Evolutionary conservation across 1,140 invertebrate genomes (phyloP).

Genomic region (Diplogasteroides magnus): DNA sequence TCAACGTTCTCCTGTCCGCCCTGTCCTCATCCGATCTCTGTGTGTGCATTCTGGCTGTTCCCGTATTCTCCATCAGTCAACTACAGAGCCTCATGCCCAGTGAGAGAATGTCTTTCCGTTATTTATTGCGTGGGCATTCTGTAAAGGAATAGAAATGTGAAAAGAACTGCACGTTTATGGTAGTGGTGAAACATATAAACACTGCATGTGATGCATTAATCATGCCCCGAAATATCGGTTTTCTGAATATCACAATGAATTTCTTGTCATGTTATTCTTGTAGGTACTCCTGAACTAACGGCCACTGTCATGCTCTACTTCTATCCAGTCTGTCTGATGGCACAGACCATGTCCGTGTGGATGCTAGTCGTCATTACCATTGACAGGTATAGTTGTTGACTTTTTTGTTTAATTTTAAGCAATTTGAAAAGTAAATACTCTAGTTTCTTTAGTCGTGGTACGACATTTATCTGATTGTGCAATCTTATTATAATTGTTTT

Average conservation of each 20-base stretch:
- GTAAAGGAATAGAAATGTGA: background rate
- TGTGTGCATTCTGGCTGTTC: conserved; percentile 46
- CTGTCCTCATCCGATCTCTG: conserved; percentile 30
- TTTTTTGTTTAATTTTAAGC: no score
- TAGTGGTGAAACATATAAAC: no score
- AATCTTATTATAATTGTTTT: no score
- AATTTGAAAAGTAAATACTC: no score
- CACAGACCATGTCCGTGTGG: conserved; percentile 50
- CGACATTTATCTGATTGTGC: no score
- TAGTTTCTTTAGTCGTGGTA: no score
- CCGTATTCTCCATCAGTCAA: conserved; percentile 47
- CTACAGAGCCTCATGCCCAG: conserved; percentile 44
- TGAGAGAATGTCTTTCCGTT: conserved; percentile 19
- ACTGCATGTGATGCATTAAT: no score
- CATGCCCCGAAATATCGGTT: conserved; percentile 6
- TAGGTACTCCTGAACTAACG: conserved; percentile 32
- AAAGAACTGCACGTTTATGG: no score
- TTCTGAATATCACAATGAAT: background rate
- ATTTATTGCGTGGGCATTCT: background rate
- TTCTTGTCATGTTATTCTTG: conserved; percentile 21
- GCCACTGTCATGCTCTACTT: conserved; percentile 41
- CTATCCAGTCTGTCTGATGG: conserved; percentile 51
- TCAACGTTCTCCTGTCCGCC: conserved; percentile 40
- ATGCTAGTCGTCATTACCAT: conserved; percentile 82
- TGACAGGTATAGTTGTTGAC: no score